phyloP scores from a whole-genome alignment of 1,140 invertebrate genomes.

The Rhyacophila brunnea region DNA sequence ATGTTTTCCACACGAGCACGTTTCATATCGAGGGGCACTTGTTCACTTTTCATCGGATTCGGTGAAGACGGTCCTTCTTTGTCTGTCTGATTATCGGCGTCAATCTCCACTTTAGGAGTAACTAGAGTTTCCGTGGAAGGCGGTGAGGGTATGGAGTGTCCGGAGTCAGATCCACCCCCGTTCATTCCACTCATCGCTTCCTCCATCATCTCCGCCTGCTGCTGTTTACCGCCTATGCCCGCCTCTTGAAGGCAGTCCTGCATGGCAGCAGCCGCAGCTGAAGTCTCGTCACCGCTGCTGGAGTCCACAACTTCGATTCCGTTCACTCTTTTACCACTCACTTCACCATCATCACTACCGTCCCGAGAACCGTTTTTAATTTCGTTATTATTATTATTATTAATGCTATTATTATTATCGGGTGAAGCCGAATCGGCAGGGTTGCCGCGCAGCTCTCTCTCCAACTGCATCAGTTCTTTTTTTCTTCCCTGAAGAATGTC shows the following conservation, averaged over 20 bases:
- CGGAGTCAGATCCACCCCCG: slow-evolving; percentile 67
- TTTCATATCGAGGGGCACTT: slow-evolving; percentile 70
- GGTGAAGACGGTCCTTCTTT: slow-evolving; percentile 53
- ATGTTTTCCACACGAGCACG: slow-evolving; percentile 92
- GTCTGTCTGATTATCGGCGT: slow-evolving; percentile 60
- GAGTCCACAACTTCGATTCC: slow-evolving; percentile 54
- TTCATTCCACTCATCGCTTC: slow-evolving; percentile 60
- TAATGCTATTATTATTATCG: slow-evolving; percentile 56
- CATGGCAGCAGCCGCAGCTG: slow-evolving; percentile 60
- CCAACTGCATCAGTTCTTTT: slow-evolving; percentile 68
- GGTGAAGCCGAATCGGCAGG: slow-evolving; percentile 40
- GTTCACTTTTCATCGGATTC: slow-evolving; percentile 51
- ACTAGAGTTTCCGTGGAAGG: slow-evolving; percentile 59
- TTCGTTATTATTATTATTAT: slow-evolving; percentile 52
- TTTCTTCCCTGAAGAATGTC: slow-evolving; percentile 81
- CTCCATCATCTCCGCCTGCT: slow-evolving; percentile 55
- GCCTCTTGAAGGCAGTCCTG: slow-evolving; percentile 59
- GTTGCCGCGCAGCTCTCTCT: slow-evolving; percentile 56
- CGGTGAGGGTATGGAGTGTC: slow-evolving; percentile 66
- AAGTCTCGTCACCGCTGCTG: slow-evolving; percentile 60
- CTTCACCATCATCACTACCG: slow-evolving; percentile 40
- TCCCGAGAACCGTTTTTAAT: slow-evolving; percentile 30
- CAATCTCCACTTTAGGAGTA: slow-evolving; percentile 65
- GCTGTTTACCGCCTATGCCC: slow-evolving; percentile 53
- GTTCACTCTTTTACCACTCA: slow-evolving; percentile 38